Evolutionary conservation across 2,797 vertebrate genomes (phyloP), one percentile per base, ranked within the genome.

Genomic region (Hydrolagus colliei): DNA sequence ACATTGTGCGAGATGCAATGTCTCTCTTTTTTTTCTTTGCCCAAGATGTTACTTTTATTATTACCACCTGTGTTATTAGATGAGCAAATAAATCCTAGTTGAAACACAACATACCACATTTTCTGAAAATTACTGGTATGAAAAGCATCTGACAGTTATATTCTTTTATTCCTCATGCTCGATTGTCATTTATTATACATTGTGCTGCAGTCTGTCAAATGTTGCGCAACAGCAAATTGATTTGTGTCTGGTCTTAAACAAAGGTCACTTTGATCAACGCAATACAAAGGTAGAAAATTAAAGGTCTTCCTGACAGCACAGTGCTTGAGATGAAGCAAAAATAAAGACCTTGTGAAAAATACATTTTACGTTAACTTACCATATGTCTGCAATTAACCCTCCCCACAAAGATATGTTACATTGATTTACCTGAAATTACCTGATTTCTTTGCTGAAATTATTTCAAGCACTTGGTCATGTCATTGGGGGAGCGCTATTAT

Each of bases 221-320:
- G 90, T 91, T 88, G 93, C 92, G 89, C 92, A 93, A 91, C 92
- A 88, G 90, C 86, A 93, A 95, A 96, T 96, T 95, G 95, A 97
- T 97, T 97, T 94, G 94, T 93, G 91, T 93, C 93, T 94, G 92
- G 92, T 77, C 91, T 91, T 90, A 93, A 92, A 93, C 94, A 95
- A 95, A 96, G 96, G 96, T 96, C 95, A 96, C 95, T 97, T 97
- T 96, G 94, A 97, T 96, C 95, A 95, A 92, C 93, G 92, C 91
- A 89, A 90, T 91, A 92, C 91, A 92, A 92, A 93, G 93, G 91
- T 89, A 93, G 92, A 89, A 94, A 94, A 92, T 90, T 90, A 90
- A 90, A 92, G 92, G 87, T 93, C 79, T 71, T 71, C 91, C 94
- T 96, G 96, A 96, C 96, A 93, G 96, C 96, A 94, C 94, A 96